Base-by-base conservation (phyloP, 53 echinoderm and acorn worm genomes). In the Holothuria scabra region DNA sequence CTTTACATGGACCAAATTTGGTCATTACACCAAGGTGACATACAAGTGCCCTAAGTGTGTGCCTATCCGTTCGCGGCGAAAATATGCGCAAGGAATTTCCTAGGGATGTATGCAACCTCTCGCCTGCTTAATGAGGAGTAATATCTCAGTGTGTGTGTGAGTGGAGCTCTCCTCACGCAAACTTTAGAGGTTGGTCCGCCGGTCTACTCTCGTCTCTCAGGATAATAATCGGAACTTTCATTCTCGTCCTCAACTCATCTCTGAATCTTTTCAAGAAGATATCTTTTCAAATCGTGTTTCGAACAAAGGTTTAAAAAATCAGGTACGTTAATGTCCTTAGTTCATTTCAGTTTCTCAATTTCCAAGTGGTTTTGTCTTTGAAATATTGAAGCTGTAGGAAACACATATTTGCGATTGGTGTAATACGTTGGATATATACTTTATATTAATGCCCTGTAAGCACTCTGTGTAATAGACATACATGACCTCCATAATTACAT, bases 41-140 rank as follows among this genome's bases (percentile, higher is more conserved):
- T 29, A 58, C 59, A 56, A 56, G 78, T 58, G 57, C 78, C 78
- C 21, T 12, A 32, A 58, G 78, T 41, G 38, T 32, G 56, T 55
- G 48, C 56, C 28, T 57, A 78, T 32, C 78, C 78, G 78, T 78
- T 78, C 78, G 78, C 78, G 78, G 78, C 78, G 56, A 78, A 78
- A 78, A 58, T 78, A 78, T 78, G 78, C 78, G 78, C 31, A 28
- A 78, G 78, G 78, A 78, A 78, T 78, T 78, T 72, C 72, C 78
- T 33, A 58, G 56, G 78, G 78, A 52, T 52, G 52, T 18, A 52
- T 52, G 52, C 52, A 32, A 58, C 32, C 24, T 28, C 56, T 28
- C 76, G 49, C 26, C 76, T 24, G 26, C 2, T 56, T 46, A 49
- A 9, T 23, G 28, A n/a, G 24, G 56, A 38, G 10, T 48, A 48